phyloP scores from a whole-genome alignment of 1,140 invertebrate genomes.

The Telenomus remus region DNA sequence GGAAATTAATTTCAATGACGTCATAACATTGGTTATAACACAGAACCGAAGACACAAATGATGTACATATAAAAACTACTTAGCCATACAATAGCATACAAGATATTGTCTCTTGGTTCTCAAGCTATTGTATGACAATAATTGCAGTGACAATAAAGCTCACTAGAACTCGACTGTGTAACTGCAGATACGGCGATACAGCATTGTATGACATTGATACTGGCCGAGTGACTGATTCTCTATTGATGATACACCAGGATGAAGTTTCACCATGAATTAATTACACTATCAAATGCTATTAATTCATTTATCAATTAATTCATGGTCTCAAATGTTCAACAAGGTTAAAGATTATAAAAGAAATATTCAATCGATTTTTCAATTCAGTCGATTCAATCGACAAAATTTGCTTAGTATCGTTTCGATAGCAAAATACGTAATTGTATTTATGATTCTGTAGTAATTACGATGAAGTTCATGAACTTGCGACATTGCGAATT shows the following conservation, averaged over 20 bases:
- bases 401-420: no score
- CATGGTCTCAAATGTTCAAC: no score
- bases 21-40: no score
- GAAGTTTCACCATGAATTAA: background rate
- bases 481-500: no score
- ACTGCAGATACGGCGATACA: slow-evolving; percentile 12
- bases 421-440: no score
- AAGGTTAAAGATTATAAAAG: no score
- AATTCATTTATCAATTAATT: no score
- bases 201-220: slow-evolving; percentile 8
- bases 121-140: slow-evolving; percentile 30
- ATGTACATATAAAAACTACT: slow-evolving; percentile 28
- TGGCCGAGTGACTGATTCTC: slow-evolving; percentile 21
- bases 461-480: no score
- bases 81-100: slow-evolving; percentile 30
- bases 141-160: slow-evolving; percentile 32
- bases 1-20: background rate
- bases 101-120: slow-evolving; percentile 12
- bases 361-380: no score
- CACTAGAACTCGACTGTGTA: slow-evolving; percentile 28
- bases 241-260: background rate
- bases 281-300: background rate
- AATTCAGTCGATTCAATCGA: no score
- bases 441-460: no score
- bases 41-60: no score